Base-by-base conservation (phyloP, 2,797 vertebrate genomes). In the Chelon labrosus region DNA sequence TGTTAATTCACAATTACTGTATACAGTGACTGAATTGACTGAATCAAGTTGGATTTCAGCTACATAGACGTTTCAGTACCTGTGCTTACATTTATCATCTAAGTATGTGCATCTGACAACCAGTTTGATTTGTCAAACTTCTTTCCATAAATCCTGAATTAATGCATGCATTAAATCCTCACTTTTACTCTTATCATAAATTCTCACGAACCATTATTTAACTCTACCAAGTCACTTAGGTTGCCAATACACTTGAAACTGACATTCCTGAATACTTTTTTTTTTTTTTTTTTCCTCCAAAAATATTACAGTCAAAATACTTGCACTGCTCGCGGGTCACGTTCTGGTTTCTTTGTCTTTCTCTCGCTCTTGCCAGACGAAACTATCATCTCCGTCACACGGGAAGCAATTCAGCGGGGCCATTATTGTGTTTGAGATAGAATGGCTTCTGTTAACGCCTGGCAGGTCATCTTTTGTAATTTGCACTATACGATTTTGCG, bases 221-320 rank as follows among this genome's bases (percentile, higher is more conserved):
- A 12, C 20, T 35, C 46, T 52, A 8, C 44, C 17, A 8, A 46
- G 53, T 35, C 49, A n/a, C 39, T 35, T 16, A 59, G 44, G 22
- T 14, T 57, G 35, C 64, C 59, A 79, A 46, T 41, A 35, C 11
- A 41, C 46, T 37, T 13, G 41, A 42, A 42, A 42, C 5, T 6
- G 14, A 44, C 13, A 35, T 59, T 67, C 47, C 44, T 52, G 38
- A 46, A 62, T 17, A 19, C 9, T 61, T 8, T 31, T 17, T 68
- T 12, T 52, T 44, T 46, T 46, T 46, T 14, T 46, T 46, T 5
- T 46, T 46, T 46, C 14, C 6, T 47, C 22, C 22, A 3, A 22
- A 50, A 50, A 50, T 4, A 19, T 19, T 19, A 50, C 19, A 50
- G 4, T 51, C 8, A 22, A 41, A 61, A 54, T 31, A 35, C 7